Evolutionary conservation across 2,888 invertebrate genomes (phyloP).

Genomic region (Aporophyla nigra): DNA sequence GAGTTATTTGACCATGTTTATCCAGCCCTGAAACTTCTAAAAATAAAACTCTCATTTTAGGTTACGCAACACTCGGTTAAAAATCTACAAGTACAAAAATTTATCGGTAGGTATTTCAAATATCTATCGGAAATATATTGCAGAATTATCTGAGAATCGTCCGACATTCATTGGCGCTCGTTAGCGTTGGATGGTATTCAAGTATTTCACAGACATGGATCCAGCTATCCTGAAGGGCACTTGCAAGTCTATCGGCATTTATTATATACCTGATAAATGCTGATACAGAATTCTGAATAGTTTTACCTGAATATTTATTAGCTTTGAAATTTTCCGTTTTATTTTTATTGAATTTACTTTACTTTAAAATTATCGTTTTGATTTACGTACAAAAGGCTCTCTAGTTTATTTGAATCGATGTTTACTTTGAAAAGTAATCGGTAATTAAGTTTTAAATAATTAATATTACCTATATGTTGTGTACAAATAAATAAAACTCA

Average conservation of each 20-base stretch:
- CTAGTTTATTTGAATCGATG: background rate
- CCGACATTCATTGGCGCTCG: conserved; percentile 71
- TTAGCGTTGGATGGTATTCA: conserved; percentile 70
- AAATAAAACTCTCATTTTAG: too few relatives aligned
- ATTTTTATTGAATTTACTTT: background rate
- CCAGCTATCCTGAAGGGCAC: conserved; percentile 52
- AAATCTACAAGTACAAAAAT: background rate
- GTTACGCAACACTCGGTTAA: too few relatives aligned
- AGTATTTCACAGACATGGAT: conserved; percentile 68
- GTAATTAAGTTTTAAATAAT: background rate
- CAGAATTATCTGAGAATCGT: conserved; percentile 55
- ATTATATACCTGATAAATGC: conserved; percentile 47
- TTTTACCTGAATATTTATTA: conserved; percentile 38
- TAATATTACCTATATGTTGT: background rate
- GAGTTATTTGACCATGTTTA: too few relatives aligned
- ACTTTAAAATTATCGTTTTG: background rate
- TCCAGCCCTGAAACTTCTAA: too few relatives aligned
- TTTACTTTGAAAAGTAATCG: background rate
- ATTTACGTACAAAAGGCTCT: too few relatives aligned
- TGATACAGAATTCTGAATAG: conserved; percentile 28
- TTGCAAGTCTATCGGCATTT: conserved; percentile 43
- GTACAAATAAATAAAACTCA: too few relatives aligned
- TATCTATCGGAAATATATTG: conserved; percentile 41
- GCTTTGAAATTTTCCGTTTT: background rate
- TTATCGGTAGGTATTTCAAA: conserved; percentile 3